Base-by-base conservation (phyloP, 1,140 invertebrate genomes). In the Chironomus striatipennis region DNA sequence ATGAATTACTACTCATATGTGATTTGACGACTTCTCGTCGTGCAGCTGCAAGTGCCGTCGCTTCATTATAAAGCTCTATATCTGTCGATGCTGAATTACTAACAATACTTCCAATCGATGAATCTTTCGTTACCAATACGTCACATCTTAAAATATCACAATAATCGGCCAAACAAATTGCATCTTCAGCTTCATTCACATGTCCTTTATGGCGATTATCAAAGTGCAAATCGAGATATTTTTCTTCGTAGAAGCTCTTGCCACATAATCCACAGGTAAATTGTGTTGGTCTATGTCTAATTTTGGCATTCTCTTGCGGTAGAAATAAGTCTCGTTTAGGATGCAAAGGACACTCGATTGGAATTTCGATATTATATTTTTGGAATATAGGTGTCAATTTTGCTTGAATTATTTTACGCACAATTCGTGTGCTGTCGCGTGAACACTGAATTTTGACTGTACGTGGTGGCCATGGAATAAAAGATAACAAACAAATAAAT, bases 101-200 rank as follows among this genome's bases (percentile, higher is more conserved):
- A 73, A 86, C 83, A 77, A 84, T 57, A n/a, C 47, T 15, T 12
- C 47, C 47, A 57, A 57, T 83, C 73, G 87, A 84, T 43, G 86
- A 86, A 42, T 87, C 84, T 78, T 91, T 88, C 73, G 89, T 89
- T 74, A 89, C 85, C 74, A 95, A 84, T 15, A 97, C 92, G 80
- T 96, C 93, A 83, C 95, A 98, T 76, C 96, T 87, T 90, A 97
- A 95, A 77, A 97, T 93, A 83, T 97, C 95, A 86, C 95, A 98
- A 81, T 93, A 97, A 81, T 97, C 94, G 65, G 94, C 93, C 76
- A 97, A 85, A 81, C 95, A 97, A 77, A 97, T 90, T 73, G 93
- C 90, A 80, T 96, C 93, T 83, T 95, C 91, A 57, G 89, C 91
- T 93, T 96, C 90, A 83, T 94, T 94, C 76, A 96, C 90, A 80